Percentiles rank a stretch among this genome's conserved stretches.
These are phyloP conservation scores for Tricholaema leucomelas DNA, from an alignment of 2,113 vertebrate genomes.

Conservation along the genomic window DNA sequence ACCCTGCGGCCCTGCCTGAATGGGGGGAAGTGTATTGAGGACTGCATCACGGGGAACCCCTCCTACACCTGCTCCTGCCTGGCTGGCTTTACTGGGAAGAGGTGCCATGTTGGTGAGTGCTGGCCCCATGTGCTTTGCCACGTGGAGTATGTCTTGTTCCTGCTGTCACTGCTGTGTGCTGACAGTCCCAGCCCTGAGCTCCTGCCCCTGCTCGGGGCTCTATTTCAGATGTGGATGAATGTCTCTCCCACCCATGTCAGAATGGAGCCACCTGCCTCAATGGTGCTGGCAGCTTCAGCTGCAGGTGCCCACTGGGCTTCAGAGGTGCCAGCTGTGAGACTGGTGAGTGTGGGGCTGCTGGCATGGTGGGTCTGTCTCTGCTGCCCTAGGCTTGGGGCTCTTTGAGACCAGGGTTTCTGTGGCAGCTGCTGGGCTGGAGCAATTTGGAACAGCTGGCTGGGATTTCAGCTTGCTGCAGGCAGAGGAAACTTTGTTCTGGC, in stretches of 20 bases:
- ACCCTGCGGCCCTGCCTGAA: conserved; percentile 91
- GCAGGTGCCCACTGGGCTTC: conserved; percentile 71
- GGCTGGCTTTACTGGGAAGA: conserved; percentile 88
- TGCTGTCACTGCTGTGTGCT: fast-evolving
- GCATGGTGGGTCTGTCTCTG: fast-evolving
- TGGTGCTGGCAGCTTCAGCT: conserved; percentile 67
- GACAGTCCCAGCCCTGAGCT: not conserved
- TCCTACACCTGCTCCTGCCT: conserved; percentile 96
- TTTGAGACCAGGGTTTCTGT: not conserved
- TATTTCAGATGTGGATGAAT: conserved; percentile 80
- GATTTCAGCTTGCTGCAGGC: not conserved
- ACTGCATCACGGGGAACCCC: conserved; percentile 94
- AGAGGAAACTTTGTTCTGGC: conserved; percentile 16
- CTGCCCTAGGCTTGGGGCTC: not conserved
- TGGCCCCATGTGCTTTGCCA: fast-evolving
- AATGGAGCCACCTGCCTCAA: conserved; percentile 77
- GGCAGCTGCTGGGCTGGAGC: not conserved
- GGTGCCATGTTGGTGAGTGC: conserved; percentile 89
- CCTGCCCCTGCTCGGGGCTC: not conserved
- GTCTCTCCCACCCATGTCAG: conserved; percentile 77
- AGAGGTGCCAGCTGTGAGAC: conserved; percentile 72
- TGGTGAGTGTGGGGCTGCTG: conserved; percentile 4
- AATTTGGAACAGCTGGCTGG: not conserved
- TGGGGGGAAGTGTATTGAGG: conserved; percentile 91
- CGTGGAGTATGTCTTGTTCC: not conserved